phyloP scores from a whole-genome alignment of 2,888 invertebrate species.

The Steinernema scapterisci region DNA sequence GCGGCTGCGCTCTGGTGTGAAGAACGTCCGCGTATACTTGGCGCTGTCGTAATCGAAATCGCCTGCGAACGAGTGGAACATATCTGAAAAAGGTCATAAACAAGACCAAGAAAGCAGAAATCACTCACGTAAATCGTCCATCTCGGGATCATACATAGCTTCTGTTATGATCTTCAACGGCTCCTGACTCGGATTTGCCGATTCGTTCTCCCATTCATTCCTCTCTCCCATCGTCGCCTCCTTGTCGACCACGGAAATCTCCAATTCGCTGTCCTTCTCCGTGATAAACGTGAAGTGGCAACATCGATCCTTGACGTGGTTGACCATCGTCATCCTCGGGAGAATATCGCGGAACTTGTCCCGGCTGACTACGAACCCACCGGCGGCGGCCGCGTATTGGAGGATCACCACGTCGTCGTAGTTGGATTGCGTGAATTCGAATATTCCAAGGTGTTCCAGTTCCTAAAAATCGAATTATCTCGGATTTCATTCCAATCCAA shows the following conservation, averaged over 20 bases:
- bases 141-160: too few species aligned
- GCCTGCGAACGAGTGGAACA: not conserved
- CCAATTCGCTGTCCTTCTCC: not conserved
- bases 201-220: not conserved
- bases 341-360: conserved; percentile 40
- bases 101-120: not conserved
- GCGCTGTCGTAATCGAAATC: not conserved
- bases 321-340: not conserved
- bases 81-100: not conserved
- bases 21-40: not conserved
- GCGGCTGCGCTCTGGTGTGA: not conserved
- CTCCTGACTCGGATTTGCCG: too few species aligned
- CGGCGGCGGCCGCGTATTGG: conserved; percentile 38
- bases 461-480: not conserved
- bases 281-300: not conserved
- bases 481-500: too few species aligned
- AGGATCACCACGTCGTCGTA: conserved; percentile 40
- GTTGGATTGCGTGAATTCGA: not conserved
- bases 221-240: not conserved
- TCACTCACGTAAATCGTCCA: too few species aligned
- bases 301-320: not conserved
- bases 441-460: not conserved
- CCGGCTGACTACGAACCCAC: conserved; percentile 42
- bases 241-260: not conserved
- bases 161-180: too few species aligned